phyloP scores from a whole-genome alignment of 2,888 invertebrate genomes.

The Encarsia formosa region DNA sequence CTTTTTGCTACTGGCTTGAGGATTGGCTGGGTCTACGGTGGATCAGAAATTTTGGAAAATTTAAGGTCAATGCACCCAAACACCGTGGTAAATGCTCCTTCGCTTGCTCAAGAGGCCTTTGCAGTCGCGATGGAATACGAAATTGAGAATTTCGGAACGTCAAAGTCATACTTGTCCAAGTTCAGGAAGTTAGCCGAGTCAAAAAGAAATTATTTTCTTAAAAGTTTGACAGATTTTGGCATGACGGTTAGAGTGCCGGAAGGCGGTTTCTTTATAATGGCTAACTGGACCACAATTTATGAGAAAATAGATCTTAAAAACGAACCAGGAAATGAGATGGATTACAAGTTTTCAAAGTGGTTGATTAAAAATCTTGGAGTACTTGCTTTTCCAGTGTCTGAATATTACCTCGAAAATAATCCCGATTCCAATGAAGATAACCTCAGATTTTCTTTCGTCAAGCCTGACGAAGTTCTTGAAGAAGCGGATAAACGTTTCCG shows the following conservation, averaged over 20 bases:
- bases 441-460: too few relatives aligned
- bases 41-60: conserved; percentile 72
- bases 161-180: background rate
- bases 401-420: background rate
- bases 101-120: conserved; percentile 48
- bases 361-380: background rate
- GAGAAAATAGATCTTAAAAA: background rate
- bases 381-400: background rate
- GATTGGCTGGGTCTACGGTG: conserved; percentile 94
- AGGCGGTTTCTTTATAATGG: background rate
- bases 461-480: too few relatives aligned
- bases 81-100: conserved; percentile 83
- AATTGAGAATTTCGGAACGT: background rate
- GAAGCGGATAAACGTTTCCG: too few relatives aligned
- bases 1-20: conserved; percentile 98
- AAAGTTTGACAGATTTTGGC: background rate
- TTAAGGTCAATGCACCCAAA: conserved; percentile 89
- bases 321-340: background rate
- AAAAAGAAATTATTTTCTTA: background rate
- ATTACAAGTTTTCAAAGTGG: background rate
- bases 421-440: too few relatives aligned
- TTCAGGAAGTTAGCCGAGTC: background rate
- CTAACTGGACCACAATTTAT: background rate
- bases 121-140: background rate
- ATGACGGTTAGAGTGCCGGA: background rate